Conservation (phyloP, 2,888 invertebrate species). For the Eupithecia tripunctaria region DNA sequence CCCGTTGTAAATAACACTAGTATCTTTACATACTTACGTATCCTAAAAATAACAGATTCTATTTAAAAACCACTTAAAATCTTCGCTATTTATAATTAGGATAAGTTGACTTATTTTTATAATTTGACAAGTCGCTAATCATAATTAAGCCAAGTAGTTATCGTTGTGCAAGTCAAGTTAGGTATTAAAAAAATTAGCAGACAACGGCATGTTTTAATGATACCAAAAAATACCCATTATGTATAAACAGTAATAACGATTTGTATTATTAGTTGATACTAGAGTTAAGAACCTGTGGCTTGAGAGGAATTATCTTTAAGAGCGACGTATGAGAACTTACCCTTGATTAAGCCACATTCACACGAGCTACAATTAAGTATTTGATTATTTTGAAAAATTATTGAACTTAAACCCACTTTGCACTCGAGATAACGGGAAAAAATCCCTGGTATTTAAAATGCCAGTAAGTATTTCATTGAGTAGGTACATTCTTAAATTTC, state of each 20-base stretch:
- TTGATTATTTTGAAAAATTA: conserved; percentile 50
- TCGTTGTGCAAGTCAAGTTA: no score
- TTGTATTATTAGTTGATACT: not conserved
- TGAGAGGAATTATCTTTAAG: conserved; percentile 64
- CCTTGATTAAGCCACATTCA: conserved; percentile 72
- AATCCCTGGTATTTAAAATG: not conserved
- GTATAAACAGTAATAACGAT: no score
- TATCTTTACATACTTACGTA: no score
- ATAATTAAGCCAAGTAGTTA: no score
- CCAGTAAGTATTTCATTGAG: not conserved
- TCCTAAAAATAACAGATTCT: no score
- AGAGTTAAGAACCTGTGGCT: conserved; percentile 35
- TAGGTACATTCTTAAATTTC: not conserved
- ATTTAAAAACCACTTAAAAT: no score
- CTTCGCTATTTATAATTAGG: no score
- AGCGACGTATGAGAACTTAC: conserved; percentile 77
- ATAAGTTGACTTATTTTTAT: no score
- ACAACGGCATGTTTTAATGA: not conserved
- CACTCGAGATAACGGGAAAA: not conserved
- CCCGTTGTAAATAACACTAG: no score
- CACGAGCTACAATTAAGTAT: conserved; percentile 57
- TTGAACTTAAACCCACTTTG: not conserved
- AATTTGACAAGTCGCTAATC: no score
- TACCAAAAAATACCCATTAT: no score
- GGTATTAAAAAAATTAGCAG: no score